Conservation (phyloP, 2,888 invertebrate genomes). For the Pollenia griseotomentosa region DNA sequence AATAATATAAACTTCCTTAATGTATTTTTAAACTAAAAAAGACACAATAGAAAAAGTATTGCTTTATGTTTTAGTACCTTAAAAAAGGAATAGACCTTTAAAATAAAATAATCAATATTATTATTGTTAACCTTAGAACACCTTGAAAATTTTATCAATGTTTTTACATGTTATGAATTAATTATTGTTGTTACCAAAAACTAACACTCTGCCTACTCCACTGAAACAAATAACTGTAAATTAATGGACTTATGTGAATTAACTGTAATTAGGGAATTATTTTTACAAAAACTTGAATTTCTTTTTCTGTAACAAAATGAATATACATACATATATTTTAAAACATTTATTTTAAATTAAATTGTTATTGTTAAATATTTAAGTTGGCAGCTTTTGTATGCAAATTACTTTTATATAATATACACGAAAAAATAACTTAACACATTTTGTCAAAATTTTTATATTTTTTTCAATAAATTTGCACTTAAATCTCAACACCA, state of each 20-base stretch:
- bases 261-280: slow-evolving; percentile 68
- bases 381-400: slow-evolving; percentile 56
- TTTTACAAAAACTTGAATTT: slow-evolving; percentile 29
- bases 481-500: slow-evolving; percentile 51
- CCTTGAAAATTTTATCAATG: slow-evolving; percentile 29
- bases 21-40: background rate
- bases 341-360: slow-evolving; percentile 27
- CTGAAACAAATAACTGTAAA: slow-evolving; percentile 34
- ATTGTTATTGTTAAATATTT: slow-evolving; percentile 27
- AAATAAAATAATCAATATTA: slow-evolving; percentile 54
- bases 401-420: slow-evolving; percentile 34
- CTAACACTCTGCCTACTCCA: slow-evolving; percentile 12
- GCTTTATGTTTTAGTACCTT: background rate
- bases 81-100: slow-evolving; percentile 30
- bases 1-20: slow-evolving; percentile 47
- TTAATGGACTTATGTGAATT: slow-evolving; percentile 58
- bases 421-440: background rate
- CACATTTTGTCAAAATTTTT: slow-evolving; percentile 41
- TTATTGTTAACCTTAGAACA: slow-evolving; percentile 41
- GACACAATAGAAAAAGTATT: slow-evolving; percentile 36
- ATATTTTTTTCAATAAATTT: slow-evolving; percentile 66
- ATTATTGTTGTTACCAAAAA: slow-evolving; percentile 13
- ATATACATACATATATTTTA: slow-evolving; percentile 5
- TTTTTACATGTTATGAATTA: slow-evolving; percentile 23
- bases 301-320: background rate